phyloP scores from a whole-genome alignment of 2,888 invertebrate genomes.

The Gastrophysa polygoni region DNA sequence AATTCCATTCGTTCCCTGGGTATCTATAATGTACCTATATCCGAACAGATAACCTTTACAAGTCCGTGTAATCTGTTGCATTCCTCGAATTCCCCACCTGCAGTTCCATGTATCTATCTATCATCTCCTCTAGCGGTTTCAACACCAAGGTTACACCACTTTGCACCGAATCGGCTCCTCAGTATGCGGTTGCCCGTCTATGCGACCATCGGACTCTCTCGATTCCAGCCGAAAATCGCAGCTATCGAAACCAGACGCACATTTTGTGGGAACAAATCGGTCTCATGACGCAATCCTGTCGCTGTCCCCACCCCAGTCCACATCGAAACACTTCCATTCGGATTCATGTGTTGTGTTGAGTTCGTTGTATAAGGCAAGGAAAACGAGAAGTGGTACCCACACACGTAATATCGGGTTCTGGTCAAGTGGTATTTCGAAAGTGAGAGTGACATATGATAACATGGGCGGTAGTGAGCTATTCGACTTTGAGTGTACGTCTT shows the following conservation, averaged over 20 bases:
- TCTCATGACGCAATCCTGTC: slow-evolving; percentile 36
- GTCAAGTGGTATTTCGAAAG: slow-evolving; percentile 30
- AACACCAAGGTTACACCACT: not conserved
- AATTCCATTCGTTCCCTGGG: too few relatives aligned
- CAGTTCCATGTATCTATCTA: not conserved
- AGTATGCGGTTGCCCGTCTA: not conserved
- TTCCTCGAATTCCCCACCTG: not conserved
- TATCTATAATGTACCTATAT: too few relatives aligned
- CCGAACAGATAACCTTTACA: too few relatives aligned
- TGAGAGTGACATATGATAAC: slow-evolving; percentile 33
- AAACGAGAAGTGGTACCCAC: slow-evolving; percentile 33
- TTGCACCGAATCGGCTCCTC: not conserved
- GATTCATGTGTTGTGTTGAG: slow-evolving; percentile 30
- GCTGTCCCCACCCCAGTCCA: slow-evolving; percentile 42
- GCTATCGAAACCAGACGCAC: not conserved
- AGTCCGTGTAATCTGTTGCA: not conserved
- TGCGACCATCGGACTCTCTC: not conserved
- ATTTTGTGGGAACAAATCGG: not conserved
- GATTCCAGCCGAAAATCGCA: not conserved
- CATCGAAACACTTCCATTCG: slow-evolving; percentile 34
- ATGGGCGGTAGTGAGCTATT: slow-evolving; percentile 23
- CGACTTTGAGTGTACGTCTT: slow-evolving; percentile 7
- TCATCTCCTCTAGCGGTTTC: not conserved
- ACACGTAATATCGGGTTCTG: slow-evolving; percentile 25
- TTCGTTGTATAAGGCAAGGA: slow-evolving; percentile 34